Evolutionary conservation across 2,888 invertebrate species (phyloP), one percentile per base, ranked within the genome.

Genomic region (Byasa hedistus): DNA sequence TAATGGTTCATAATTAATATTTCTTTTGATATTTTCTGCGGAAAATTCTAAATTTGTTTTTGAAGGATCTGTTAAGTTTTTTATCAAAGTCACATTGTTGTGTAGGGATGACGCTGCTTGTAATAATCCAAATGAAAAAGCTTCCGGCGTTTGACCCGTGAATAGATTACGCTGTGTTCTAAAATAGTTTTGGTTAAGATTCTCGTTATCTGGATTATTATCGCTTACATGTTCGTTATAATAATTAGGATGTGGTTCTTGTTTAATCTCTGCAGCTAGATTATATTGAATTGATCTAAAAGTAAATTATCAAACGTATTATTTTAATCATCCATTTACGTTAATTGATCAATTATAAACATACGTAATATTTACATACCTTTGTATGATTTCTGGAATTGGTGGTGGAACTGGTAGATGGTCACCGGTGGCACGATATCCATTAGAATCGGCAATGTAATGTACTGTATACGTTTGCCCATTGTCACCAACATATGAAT

Each of bases 351-450:
- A 39, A 15, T 39, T 39, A 39, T 39, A 39, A 39, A 39, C 1
- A 7, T 54, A 7, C n/a, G 17, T 3, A 64, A 55, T 60, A 65
- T 39, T 39, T 44, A 56, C 32, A 63, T 75, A 93, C 87, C 93
- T 92, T 80, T 93, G 93, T 75, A 95, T 95, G 57, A 94, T 94
- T 78, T 93, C 94, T 44, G 96, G 96, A 73, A 96, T 92, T 27
- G 96, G 95, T 52, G 96, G 96, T 10, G 96, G 93, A 44, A 95
- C 95, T 54, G 96, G 96, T 73, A 96, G 84, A 83, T 96, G 96
- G 55, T 95, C 95, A 62, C 96, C 96, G 75, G 93, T 93, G 17
- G 96, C 95, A 77, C 95, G 93, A 85, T 95, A 96, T 66, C 96
- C 96, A 78, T 95, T 95, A 73, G 94, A 94, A 80, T 96, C 96